phyloP scores from a whole-genome alignment of 2,888 invertebrate genomes.

The Ormyrus thymus region DNA sequence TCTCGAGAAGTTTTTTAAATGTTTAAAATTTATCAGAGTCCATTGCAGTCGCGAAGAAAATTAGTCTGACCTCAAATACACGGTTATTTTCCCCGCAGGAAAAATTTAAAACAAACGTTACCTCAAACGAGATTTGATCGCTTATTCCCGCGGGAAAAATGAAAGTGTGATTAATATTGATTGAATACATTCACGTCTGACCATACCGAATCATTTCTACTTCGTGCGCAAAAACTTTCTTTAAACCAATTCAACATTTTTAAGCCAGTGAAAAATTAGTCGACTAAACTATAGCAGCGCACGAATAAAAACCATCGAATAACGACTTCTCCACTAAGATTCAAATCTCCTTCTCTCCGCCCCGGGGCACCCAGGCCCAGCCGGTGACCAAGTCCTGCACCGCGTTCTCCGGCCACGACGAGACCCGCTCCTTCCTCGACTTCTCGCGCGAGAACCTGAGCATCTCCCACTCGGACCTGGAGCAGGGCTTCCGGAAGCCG shows the following conservation, averaged over 20 bases:
- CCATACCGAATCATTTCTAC: neutral
- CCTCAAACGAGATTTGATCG: too few species aligned
- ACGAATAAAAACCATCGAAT: neutral
- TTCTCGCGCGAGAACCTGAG: slow-evolving; percentile 71
- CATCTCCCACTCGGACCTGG: slow-evolving; percentile 68
- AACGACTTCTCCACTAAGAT: neutral
- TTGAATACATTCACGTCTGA: neutral
- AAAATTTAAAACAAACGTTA: too few species aligned
- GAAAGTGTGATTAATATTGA: too few species aligned
- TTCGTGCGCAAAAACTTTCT: neutral
- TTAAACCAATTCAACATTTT: too few species aligned
- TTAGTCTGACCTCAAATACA: too few species aligned
- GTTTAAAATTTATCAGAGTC: too few species aligned
- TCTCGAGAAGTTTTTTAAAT: too few species aligned
- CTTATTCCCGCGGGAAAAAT: too few species aligned
- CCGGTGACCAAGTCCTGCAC: neutral
- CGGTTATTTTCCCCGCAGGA: too few species aligned
- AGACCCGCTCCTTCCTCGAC: slow-evolving; percentile 67
- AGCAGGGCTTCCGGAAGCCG: slow-evolving; percentile 64
- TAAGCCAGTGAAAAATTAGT: too few species aligned
- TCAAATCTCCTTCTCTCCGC: neutral
- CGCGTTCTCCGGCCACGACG: slow-evolving; percentile 57
- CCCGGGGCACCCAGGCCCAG: neutral
- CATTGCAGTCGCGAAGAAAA: too few species aligned
- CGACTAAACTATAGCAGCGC: too few species aligned